A percentile compares a stretch with the other conserved stretches of the same genome.
Conservation (phyloP, 2,113 vertebrate genomes). For the Rhegmatorhina hoffmannsi region DNA sequence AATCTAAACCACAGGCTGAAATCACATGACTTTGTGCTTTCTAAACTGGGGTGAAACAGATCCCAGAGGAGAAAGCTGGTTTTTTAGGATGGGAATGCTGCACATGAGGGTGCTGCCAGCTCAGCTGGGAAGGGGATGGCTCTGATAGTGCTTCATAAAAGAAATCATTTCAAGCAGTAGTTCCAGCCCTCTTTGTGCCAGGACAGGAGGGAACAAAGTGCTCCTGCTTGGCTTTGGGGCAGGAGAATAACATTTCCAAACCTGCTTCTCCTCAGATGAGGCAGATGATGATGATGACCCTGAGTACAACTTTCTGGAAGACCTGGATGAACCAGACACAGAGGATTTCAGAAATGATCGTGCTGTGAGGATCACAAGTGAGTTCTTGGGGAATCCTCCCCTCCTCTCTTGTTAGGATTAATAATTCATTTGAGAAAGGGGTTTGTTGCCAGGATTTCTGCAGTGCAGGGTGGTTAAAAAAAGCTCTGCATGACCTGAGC, state of each 20-base stretch:
- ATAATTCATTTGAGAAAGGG: not conserved
- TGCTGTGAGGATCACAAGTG: conserved; percentile 94
- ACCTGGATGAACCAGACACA: conserved; percentile 90
- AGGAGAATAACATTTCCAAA: not conserved
- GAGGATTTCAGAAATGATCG: conserved; percentile 96
- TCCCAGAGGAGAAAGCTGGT: not conserved
- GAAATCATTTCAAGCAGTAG: not conserved
- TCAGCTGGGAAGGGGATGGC: not conserved
- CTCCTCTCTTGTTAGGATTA: not conserved
- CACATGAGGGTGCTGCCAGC: not conserved
- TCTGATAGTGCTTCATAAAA: not conserved
- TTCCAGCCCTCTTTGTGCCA: not conserved
- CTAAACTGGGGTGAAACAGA: not conserved
- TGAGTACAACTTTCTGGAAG: conserved; percentile 93
- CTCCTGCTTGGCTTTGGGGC: not conserved
- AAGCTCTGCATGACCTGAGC: not conserved
- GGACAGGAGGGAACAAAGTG: not conserved
- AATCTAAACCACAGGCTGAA: not conserved
- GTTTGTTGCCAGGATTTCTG: not conserved
- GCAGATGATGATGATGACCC: conserved; percentile 95
- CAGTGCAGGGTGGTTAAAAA: not conserved
- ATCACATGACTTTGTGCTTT: not conserved
- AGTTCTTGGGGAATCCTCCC: conserved; percentile 45
- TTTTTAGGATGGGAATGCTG: not conserved
- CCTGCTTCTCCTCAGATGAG: conserved; percentile 78